Evolutionary conservation across 1,140 invertebrate genomes (phyloP), one percentile per base, ranked within the genome.

Genomic region (Atopsyche davidsoni): DNA sequence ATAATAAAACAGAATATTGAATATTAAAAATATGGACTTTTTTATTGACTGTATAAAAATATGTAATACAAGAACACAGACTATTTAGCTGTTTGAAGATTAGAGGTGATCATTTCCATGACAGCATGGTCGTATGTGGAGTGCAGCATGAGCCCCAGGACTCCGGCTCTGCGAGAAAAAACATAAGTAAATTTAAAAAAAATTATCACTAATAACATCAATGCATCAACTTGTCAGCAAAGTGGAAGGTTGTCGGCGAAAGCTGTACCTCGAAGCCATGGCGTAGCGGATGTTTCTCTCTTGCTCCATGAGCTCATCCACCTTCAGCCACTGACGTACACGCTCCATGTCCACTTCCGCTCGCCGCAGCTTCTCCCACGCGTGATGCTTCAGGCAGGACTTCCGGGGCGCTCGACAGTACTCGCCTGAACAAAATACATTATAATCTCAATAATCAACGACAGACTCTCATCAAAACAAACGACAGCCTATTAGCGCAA

Each of bases 271-370:
- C 34, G 86, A 90, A 1, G 89, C 82, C 82, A 97, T 91, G 47
- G 86, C 82, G 3, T 85, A 78, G 1, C 91, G 70, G n/a, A 96
- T 86, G 61, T 87, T 86, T 38, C 91, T 73, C 73, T 98, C 93
- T 64, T 96, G 89, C 62, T 98, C 94, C 39, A 96, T 78, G n/a
- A 98, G 72, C 59, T 98, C 94, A 62, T 98, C 95, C 57, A 97
- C 77, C 65, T 91, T 90, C 24, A 97, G 72, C 89, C 92, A 96
- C 72, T 96, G 83, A 1, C 84, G 64, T 0, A 87, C 84, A 13
- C 84, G 68, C 62, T 87, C 84, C 77, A 87, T 78, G 59, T 87
- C 85, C 19, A 86, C 83, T 70, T 96, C 90, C 2, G 94, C 94
- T 43, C 92, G 64, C 2, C 92, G 73, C 42, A 97, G 68, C 72